These are phyloP conservation scores for Anthopleura sola DNA, from an alignment of 64 coral and sea anemone species.

Conservation along the genomic window DNA sequence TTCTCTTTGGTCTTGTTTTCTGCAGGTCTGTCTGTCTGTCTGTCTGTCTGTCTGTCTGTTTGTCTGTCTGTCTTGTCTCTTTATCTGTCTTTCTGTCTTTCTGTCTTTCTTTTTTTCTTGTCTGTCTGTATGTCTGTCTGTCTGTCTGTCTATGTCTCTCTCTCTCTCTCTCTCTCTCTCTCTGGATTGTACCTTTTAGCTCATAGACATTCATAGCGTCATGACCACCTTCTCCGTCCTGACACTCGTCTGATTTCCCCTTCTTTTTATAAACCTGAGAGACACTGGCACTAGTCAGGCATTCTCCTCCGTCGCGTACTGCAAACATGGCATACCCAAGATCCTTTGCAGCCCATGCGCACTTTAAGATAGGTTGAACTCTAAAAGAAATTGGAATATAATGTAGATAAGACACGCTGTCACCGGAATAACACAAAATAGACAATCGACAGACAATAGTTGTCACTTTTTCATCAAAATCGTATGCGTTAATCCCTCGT, in stretches of 20 bases:
- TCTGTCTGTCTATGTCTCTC: too few relatives aligned
- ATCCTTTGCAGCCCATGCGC: conserved; percentile 59
- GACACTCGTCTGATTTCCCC: conserved; percentile 56
- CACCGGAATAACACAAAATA: too few relatives aligned
- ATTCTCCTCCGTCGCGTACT: conserved; percentile 74
- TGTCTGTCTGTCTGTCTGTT: too few relatives aligned
- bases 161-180: background rate
- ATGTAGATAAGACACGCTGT: background rate
- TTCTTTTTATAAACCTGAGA: conserved; percentile 9
- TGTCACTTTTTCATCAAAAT: background rate
- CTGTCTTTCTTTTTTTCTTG: too few relatives aligned
- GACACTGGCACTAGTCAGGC: conserved; percentile 43
- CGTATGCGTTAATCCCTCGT: background rate
- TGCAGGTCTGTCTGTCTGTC: too few relatives aligned
- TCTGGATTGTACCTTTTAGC: conserved; percentile 51
- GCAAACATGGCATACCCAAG: conserved; percentile 56
- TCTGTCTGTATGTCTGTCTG: too few relatives aligned
- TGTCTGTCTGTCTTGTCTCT: too few relatives aligned
- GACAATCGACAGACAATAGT: background rate
- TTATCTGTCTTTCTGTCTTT: too few relatives aligned
- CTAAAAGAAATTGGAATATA: conserved; percentile 28
- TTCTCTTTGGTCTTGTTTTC: too few relatives aligned
- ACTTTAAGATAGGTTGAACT: conserved; percentile 63
- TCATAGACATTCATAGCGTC: conserved; percentile 68
- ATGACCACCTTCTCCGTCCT: conserved; percentile 52